Evolutionary conservation across 2,888 invertebrate genomes (phyloP).

Genomic region (Adela reaumurella): DNA sequence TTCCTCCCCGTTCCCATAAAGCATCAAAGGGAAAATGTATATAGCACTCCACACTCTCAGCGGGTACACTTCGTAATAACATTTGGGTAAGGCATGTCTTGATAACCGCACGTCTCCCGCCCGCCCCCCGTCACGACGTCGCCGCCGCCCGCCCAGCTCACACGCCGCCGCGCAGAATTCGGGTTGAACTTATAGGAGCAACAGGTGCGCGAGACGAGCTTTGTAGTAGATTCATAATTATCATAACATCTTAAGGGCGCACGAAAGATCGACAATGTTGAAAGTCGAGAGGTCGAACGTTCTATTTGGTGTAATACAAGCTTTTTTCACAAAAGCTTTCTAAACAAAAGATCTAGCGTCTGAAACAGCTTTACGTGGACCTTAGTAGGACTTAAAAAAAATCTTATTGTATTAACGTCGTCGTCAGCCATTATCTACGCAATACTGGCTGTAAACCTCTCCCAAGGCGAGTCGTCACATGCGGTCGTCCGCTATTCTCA

Average conservation of each 20-base stretch:
- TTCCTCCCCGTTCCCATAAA: background rate
- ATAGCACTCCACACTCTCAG: background rate
- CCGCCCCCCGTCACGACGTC: background rate
- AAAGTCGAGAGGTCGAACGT: too few species aligned
- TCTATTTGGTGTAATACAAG: too few species aligned
- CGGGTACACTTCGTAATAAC: background rate
- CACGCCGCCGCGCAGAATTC: too few species aligned
- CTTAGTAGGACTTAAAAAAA: too few species aligned
- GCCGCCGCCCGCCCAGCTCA: background rate
- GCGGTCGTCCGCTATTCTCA: too few species aligned
- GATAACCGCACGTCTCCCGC: background rate
- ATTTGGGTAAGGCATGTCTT: background rate
- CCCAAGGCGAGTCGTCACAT: too few species aligned
- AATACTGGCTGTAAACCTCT: too few species aligned
- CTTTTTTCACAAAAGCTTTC: too few species aligned
- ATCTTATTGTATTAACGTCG: too few species aligned
- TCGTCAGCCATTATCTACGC: too few species aligned
- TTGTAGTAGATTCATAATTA: constrained; percentile 38
- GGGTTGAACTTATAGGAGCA: constrained; percentile 30
- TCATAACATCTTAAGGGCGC: constrained; percentile 12
- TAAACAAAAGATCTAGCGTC: too few species aligned
- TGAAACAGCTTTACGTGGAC: too few species aligned
- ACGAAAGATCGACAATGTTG: background rate
- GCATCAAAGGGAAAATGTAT: background rate
- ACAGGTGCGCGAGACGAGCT: constrained; percentile 45